These are phyloP conservation scores for Neoitamus cyanurus DNA, from an alignment of 2,888 invertebrate genomes.

Conservation along the genomic window DNA sequence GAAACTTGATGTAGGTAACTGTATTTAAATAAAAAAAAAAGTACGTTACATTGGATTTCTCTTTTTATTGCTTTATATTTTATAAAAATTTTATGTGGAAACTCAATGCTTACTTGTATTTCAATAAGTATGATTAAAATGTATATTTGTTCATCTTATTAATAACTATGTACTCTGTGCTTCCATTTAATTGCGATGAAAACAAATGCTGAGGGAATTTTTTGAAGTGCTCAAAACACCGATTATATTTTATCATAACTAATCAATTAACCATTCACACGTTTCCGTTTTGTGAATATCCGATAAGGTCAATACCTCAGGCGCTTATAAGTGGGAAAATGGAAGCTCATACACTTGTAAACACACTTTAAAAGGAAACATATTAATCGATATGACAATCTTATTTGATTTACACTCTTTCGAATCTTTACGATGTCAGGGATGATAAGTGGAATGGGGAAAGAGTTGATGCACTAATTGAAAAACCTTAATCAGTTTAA, in stretches of 20 bases:
- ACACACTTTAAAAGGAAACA: not conserved
- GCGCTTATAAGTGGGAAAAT: not conserved
- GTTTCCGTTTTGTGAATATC: not conserved
- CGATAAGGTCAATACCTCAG: not conserved
- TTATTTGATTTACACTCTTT: not conserved
- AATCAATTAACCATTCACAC: not conserved
- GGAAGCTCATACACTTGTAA: not conserved
- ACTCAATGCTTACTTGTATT: too few species aligned
- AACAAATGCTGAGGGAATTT: too few species aligned
- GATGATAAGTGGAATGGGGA: not conserved
- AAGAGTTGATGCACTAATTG: not conserved
- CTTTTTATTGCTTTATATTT: too few species aligned
- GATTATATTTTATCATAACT: not conserved
- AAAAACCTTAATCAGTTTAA: not conserved
- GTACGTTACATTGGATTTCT: too few species aligned
- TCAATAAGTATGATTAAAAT: too few species aligned
- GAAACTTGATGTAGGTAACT: too few species aligned
- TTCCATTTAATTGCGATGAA: too few species aligned
- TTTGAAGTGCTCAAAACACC: not conserved
- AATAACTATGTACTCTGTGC: too few species aligned
- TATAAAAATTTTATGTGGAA: too few species aligned
- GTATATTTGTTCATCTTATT: too few species aligned
- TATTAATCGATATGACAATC: not conserved
- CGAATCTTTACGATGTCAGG: not conserved
- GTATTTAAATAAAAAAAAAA: not conserved